Base-by-base conservation (phyloP, 1,140 invertebrate species). In the Triops cancriformis region DNA sequence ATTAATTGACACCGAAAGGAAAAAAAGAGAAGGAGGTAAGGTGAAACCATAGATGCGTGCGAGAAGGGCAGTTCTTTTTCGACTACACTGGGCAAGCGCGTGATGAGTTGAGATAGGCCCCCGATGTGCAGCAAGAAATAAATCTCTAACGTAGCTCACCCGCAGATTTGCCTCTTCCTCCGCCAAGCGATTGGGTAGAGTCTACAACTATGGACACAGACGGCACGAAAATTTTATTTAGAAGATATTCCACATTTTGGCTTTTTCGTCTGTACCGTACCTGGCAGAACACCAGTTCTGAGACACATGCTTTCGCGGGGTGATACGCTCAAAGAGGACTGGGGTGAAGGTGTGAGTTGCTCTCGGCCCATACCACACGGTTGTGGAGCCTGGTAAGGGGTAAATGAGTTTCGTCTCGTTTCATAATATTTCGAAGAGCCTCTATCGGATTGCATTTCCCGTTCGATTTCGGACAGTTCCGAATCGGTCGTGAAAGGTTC, bases 401-500 rank as follows among this genome's bases (percentile, higher is more conserved):
- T 78, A 78, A 73, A 26, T 18, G 64, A 74, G 72, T 31, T 78
- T 76, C 74, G 41, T 51, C 78, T 72, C 18, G 64, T 41, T n/a
- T 73, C 75, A 45, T 79, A 79, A 27, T 79, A 79, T 28, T 72
- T 43, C 10, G 78, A 79, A 23, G 78, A 76, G 12, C 42, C 79
- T 12, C 18, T 75, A 9, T 73, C 14, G 2, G 51, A 64, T 14
- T 79, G 23, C n/a, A 43, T 28, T 23, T 43, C 51, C 14, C 86
- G 85, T 80, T 89, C 88, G 10, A 85, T 83, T 80, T 88, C 87
- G 4, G 88, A 89, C 83, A 88, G 86, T 81, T 90, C 88, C 80
- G 88, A 89, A 79, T 89, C 89, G 1, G 89, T 89, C 18, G 87
- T 88, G 51, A 64, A 64, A 11, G 88, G 88, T 80, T 90, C 89